Percentiles rank a stretch among this genome's conserved stretches.
Evolutionary conservation across 92 coral and sea anemone genomes (phyloP).

Genomic region (Porites cylindrica): DNA sequence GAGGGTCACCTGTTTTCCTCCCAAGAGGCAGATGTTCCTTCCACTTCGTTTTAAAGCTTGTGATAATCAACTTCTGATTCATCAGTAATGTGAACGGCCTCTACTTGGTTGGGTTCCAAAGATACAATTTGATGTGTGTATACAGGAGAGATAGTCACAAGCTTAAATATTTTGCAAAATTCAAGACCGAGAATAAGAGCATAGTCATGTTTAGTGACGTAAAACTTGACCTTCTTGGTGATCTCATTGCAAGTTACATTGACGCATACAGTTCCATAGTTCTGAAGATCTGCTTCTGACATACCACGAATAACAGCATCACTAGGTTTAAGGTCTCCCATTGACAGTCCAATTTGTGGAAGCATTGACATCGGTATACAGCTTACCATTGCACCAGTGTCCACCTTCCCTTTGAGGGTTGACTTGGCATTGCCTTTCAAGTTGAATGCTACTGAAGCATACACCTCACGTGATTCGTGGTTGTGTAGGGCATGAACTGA

Average conservation of each 20-base stretch:
- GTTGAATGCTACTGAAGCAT: slow-evolving; percentile 62
- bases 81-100: slow-evolving; percentile 73
- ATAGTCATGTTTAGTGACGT: slow-evolving; percentile 66
- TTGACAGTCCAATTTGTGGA: slow-evolving; percentile 42
- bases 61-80: slow-evolving; percentile 68
- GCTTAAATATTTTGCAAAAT: slow-evolving; percentile 67
- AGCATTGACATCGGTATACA: slow-evolving; percentile 69
- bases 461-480: slow-evolving; percentile 57
- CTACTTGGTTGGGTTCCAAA: slow-evolving; percentile 60
- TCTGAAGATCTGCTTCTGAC: slow-evolving; percentile 60
- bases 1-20: slow-evolving; percentile 69
- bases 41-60: slow-evolving; percentile 68
- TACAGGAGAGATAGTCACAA: slow-evolving; percentile 65
- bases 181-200: slow-evolving; percentile 77
- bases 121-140: slow-evolving; percentile 69
- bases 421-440: slow-evolving; percentile 25
- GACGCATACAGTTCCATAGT: slow-evolving; percentile 62
- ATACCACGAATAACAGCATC: slow-evolving; percentile 56
- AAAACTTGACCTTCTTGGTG: slow-evolving; percentile 67
- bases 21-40: slow-evolving; percentile 74
- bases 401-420: slow-evolving; percentile 55
- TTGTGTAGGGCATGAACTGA: slow-evolving; percentile 45
- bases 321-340: slow-evolving; percentile 52
- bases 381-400: slow-evolving; percentile 74
- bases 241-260: slow-evolving; percentile 65